Base-by-base conservation (phyloP, 2,888 invertebrate species). In the Nyleta sp. region DNA sequence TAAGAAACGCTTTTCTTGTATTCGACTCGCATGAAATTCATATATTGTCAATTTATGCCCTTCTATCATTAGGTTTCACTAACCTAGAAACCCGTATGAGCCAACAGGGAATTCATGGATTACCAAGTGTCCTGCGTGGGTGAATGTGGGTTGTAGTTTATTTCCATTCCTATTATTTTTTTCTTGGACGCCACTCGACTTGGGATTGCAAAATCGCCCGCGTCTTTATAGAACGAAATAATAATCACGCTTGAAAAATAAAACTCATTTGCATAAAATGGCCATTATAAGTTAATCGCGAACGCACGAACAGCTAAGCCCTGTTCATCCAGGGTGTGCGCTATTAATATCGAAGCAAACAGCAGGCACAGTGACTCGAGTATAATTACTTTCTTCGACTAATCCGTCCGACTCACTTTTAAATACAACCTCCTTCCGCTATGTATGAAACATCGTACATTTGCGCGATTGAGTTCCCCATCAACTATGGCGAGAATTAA, bases 131-230 rank as follows among this genome's bases (percentile, higher is more conserved):
- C 22, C 50, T 64, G 72, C 59, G 48, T 65, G 8, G 46, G 64
- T 48, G 44, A 65, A 73, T 50, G 65, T 67, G 65, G 65, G 59
- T 59, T 59, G 50, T 35, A 50, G 10, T 52, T 67, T 59, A 74
- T 72, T 62, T 55, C 52, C 38, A 48, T 46, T 55, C 44, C 52
- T 65, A 52, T 74, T 74, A 59, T 59, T 74, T 57, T 72, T 64
- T 52, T 3, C n/a, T 35, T n/a, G 15, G 13, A 22, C 40, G 33
- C 46, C 52, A 52, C 40, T 31, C 20, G 38, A 28, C 17, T 33
- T 42, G 44, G 38, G 31, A 59, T 50, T 35, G 52, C 46, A 8
- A 46, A 72, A 62, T 57, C 20, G 22, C 33, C 17, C 33, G 18
- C 31, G 20, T 15, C 13, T 67, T 48, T 18, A 15, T 46, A 15